Base-by-base conservation (phyloP, 1,140 invertebrate species). In the Bemisia tabaci region DNA sequence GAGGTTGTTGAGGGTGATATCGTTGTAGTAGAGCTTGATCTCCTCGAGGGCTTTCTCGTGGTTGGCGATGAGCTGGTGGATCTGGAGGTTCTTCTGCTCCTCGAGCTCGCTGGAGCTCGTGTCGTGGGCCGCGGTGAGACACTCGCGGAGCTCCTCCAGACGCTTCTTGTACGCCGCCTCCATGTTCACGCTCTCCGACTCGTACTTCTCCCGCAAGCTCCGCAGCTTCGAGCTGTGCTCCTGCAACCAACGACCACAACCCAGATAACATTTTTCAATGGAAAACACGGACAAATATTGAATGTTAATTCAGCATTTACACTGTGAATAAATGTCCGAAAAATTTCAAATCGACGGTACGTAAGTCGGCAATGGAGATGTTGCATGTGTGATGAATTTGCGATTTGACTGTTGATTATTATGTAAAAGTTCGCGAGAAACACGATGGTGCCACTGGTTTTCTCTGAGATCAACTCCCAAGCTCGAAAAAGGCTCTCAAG, bases 11-110 rank as follows among this genome's bases (percentile, higher is more conserved):
- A 94, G 76, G 0, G 91, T 93, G 59, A 96, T 94, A 71, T 95
- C 91, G 73, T 94, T 95, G 72, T 95, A 97, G 79, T 95, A 96
- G 75, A 89, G 90, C 77, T 94, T 95, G 74, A 95, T 87, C 74
- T 95, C 89, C 60, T 84, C 82, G 74, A 94, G 92, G 0, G 89
- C 87, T 72, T 86, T 85, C 68, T 94, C 90, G 74, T 96, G 92
- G 71, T 89, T 86, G 68, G 85, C 85, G 68, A 91, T 89, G 63
- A 96, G 75, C 22, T 87, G 85, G 21, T 85, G 84, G 21, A 95
- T 85, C 75, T 95, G 91, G 64, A 85, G 84, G 76, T 94, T 94
- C 77, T 95, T 95, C 61, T 91, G 82, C 73, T 95, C 91, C 74
- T 95, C 92, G 11, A 94, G 84, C 80, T 95, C 91, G 59, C 86